Conservation (phyloP, 2,797 vertebrate species). For the Cirrhinus mrigala region DNA sequence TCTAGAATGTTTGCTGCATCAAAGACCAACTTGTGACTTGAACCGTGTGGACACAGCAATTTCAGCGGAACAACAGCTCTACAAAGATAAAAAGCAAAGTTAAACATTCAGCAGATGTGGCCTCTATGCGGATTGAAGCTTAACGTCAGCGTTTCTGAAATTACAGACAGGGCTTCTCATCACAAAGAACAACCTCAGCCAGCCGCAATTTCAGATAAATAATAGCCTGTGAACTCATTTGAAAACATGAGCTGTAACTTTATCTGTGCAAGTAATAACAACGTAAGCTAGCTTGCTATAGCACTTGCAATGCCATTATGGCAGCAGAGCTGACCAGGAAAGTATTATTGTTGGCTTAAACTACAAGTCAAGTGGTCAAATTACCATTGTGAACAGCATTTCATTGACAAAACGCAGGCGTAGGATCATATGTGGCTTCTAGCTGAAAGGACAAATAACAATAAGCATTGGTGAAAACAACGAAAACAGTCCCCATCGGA, state of each 20-base stretch:
- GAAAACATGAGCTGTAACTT: slow-evolving; percentile 55
- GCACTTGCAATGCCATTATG: slow-evolving; percentile 35
- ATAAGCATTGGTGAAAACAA: slow-evolving; percentile 7
- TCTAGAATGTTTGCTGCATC: slow-evolving; percentile 23
- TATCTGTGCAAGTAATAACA: slow-evolving; percentile 50
- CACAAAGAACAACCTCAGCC: slow-evolving; percentile 53
- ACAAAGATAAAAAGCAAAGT: slow-evolving; percentile 37
- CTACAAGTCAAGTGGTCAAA: slow-evolving; percentile 35
- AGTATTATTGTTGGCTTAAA: slow-evolving; percentile 41
- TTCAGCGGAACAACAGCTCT: slow-evolving; percentile 35
- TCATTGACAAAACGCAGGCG: slow-evolving; percentile 29
- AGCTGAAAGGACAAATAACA: slow-evolving; percentile 22
- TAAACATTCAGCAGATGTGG: slow-evolving; percentile 43
- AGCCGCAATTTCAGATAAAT: slow-evolving; percentile 54
- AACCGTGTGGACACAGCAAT: slow-evolving; percentile 35
- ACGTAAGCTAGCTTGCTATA: slow-evolving; percentile 43
- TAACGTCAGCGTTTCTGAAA: slow-evolving; percentile 51
- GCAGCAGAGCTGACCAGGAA: slow-evolving; percentile 29
- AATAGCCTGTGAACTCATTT: slow-evolving; percentile 53
- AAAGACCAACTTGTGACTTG: slow-evolving; percentile 41
- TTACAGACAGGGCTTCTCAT: slow-evolving; percentile 51
- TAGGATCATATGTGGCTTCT: slow-evolving; percentile 9
- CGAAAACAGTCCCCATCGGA: neutral
- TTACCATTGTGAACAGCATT: slow-evolving; percentile 38
- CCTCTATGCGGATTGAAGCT: slow-evolving; percentile 41